Evolutionary conservation across 2,797 vertebrate genomes (phyloP).

Genomic region (Lateolabrax maculatus): DNA sequence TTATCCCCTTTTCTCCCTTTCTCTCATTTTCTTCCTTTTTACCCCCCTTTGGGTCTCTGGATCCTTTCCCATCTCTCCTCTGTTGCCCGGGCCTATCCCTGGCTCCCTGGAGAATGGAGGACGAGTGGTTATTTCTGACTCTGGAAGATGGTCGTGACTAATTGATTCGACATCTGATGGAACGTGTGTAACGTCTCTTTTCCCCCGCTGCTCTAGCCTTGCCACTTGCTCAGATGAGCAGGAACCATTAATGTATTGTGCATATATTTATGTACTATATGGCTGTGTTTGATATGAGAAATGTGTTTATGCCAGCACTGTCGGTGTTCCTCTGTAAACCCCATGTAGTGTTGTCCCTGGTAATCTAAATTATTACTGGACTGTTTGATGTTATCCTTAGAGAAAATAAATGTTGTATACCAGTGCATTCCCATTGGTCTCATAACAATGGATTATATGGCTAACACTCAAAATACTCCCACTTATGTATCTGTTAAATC

Average conservation of each 20-base stretch:
- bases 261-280: slow-evolving; percentile 81
- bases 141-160: slow-evolving; percentile 83
- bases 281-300: slow-evolving; percentile 78
- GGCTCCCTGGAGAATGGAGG: slow-evolving; percentile 70
- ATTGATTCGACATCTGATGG: slow-evolving; percentile 87
- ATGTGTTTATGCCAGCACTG: slow-evolving; percentile 80
- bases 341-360: slow-evolving; percentile 72
- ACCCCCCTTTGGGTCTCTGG: slow-evolving; percentile 76
- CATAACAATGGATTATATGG: slow-evolving; percentile 80
- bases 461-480: slow-evolving; percentile 81
- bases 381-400: slow-evolving; percentile 79
- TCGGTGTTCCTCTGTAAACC: slow-evolving; percentile 76
- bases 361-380: slow-evolving; percentile 83
- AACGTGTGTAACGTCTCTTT: slow-evolving; percentile 80
- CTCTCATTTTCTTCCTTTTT: slow-evolving; percentile 73
- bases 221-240: slow-evolving; percentile 78
- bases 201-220: slow-evolving; percentile 64
- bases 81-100: slow-evolving; percentile 76
- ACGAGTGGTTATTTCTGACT: slow-evolving; percentile 83
- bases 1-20: slow-evolving; percentile 75
- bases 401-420: slow-evolving; percentile 73
- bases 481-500: slow-evolving; percentile 81
- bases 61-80: slow-evolving; percentile 78
- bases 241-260: slow-evolving; percentile 78
- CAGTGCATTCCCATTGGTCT: slow-evolving; percentile 74